These are phyloP conservation scores for Alexandromys fortis DNA, from an alignment of 2,113 vertebrate genomes.

Conservation along the genomic window DNA sequence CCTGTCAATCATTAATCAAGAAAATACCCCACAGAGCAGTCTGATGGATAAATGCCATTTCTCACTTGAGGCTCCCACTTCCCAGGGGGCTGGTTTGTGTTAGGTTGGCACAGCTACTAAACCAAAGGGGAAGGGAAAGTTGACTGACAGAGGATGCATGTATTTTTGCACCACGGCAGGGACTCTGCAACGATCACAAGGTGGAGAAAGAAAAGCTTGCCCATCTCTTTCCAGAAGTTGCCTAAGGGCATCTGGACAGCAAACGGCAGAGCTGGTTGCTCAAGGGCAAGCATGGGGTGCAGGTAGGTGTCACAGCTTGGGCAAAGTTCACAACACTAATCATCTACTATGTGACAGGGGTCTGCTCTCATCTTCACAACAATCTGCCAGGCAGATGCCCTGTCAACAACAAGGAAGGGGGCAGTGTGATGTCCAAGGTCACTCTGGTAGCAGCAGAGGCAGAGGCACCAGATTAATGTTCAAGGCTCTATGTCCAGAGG, in stretches of 20 bases:
- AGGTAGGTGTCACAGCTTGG: fast-evolving
- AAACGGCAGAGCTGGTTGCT: not conserved
- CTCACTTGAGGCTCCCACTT: not conserved
- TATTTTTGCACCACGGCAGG: not conserved
- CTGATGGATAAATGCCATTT: too few relatives aligned
- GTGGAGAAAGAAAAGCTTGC: not conserved
- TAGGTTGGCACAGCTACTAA: not conserved
- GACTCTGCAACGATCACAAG: not conserved
- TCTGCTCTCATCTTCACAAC: not conserved
- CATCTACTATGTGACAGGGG: fast-evolving
- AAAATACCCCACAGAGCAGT: not conserved
- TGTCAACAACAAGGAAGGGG: not conserved
- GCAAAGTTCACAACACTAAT: not conserved
- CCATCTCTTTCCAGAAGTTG: not conserved
- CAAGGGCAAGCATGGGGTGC: not conserved
- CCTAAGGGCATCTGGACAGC: not conserved
- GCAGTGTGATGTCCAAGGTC: not conserved
- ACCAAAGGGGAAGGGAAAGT: not conserved
- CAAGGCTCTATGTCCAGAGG: not conserved
- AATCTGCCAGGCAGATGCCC: not conserved
- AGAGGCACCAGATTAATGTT: not conserved
- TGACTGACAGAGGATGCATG: not conserved
- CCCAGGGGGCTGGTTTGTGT: not conserved
- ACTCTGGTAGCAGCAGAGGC: not conserved
- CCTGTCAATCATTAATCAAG: not conserved